Evolutionary conservation across 2,113 vertebrate genomes (phyloP).

Genomic region (Aythya baeri): DNA sequence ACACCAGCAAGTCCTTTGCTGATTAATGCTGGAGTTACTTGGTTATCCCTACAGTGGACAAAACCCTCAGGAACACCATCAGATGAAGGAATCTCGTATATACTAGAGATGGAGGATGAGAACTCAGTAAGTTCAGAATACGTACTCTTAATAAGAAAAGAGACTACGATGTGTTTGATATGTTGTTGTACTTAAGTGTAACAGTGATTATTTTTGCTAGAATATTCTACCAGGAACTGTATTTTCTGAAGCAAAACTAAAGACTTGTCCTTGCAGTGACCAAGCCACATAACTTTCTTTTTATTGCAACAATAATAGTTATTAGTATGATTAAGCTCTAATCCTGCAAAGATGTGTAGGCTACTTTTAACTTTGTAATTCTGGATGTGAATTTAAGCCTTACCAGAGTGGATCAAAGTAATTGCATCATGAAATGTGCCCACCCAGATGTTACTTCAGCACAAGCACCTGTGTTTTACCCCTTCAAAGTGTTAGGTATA

Average conservation of each 20-base stretch:
- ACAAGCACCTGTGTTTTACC: background rate
- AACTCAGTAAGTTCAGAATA: constrained; percentile 86
- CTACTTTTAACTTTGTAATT: background rate
- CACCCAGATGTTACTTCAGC: background rate
- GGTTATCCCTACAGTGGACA: constrained; percentile 93
- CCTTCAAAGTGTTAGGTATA: background rate
- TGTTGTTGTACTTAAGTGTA: background rate
- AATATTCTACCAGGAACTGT: background rate
- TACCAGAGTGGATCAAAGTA: background rate
- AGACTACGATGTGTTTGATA: background rate
- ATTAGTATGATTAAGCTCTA: background rate
- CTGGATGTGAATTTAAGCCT: background rate
- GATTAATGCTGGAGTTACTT: constrained; percentile 89
- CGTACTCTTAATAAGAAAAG: constrained; percentile 42
- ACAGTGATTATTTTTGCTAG: background rate
- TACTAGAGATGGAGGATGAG: constrained; percentile 98
- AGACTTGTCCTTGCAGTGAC: background rate
- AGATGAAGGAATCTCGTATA: constrained; percentile 93
- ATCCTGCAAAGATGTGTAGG: background rate
- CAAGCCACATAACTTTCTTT: background rate
- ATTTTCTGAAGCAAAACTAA: background rate
- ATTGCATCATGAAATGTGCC: background rate
- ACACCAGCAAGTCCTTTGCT: constrained; percentile 90
- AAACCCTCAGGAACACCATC: constrained; percentile 91
- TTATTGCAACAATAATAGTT: background rate